A percentile compares a stretch with the other conserved stretches of the same genome.
phyloP scores from a whole-genome alignment of 2,888 invertebrate genomes.

The Cryptops parisi region DNA sequence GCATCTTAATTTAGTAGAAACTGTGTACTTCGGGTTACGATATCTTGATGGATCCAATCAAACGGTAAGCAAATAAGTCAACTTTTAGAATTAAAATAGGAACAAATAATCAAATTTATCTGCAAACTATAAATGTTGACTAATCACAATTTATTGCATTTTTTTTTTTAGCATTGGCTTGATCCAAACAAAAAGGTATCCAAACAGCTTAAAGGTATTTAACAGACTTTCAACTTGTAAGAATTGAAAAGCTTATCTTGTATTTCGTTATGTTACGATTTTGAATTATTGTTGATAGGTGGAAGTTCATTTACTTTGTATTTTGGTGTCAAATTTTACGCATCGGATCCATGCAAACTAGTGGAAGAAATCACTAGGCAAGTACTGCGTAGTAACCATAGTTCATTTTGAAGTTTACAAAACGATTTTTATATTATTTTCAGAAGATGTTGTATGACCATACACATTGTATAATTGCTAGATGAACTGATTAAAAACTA shows the following conservation, averaged over 20 bases:
- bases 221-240: too few species aligned
- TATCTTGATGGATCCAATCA: conserved; percentile 86
- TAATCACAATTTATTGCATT: too few species aligned
- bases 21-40: conserved; percentile 88
- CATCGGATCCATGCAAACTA: conserved; percentile 90
- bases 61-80: conserved; percentile 61
- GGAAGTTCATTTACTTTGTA: conserved; percentile 82
- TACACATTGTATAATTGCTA: not conserved
- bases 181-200: conserved; percentile 77
- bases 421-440: not conserved
- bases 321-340: conserved; percentile 95
- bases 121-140: too few species aligned
- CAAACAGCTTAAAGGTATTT: conserved; percentile 61
- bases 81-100: too few species aligned
- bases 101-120: too few species aligned
- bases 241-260: too few species aligned
- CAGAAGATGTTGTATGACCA: not conserved
- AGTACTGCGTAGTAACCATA: too few species aligned
- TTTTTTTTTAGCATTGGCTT: conserved; percentile 67
- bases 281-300: too few species aligned
- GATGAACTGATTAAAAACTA: not conserved
- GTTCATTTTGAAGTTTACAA: conserved; percentile 36
- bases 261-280: too few species aligned
- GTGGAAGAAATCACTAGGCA: conserved; percentile 93
- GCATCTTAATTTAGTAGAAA: conserved; percentile 85